Evolutionary conservation across 2,113 vertebrate genomes (phyloP).

Genomic region (Cyanistes caeruleus): DNA sequence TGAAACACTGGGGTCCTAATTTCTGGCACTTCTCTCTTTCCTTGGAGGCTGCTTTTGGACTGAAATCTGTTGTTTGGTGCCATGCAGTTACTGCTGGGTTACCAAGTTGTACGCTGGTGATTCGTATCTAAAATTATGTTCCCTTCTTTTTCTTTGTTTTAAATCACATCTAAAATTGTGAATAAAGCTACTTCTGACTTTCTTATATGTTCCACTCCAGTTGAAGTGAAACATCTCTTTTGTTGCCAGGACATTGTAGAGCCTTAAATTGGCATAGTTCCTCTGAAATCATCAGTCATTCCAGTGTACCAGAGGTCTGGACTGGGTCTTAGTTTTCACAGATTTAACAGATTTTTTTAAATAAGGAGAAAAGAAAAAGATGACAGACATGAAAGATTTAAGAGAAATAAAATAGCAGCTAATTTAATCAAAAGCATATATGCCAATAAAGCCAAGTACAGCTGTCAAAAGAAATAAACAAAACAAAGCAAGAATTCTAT

Average conservation of each 20-base stretch:
- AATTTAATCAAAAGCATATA: conserved; percentile 9
- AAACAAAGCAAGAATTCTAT: conserved; percentile 15
- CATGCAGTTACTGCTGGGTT: conserved; percentile 27
- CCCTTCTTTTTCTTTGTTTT: conserved; percentile 28
- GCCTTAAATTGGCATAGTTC: background rate
- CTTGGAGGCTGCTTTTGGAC: conserved; percentile 34
- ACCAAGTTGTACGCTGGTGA: background rate
- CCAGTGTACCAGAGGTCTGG: background rate
- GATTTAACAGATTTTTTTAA: background rate
- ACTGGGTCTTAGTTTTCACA: background rate
- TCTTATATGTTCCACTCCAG: conserved; percentile 23
- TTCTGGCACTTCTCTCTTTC: background rate
- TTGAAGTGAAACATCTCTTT: conserved; percentile 24
- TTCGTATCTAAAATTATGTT: conserved; percentile 30
- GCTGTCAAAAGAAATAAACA: conserved; percentile 37
- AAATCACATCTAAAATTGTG: conserved; percentile 23
- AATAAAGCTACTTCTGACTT: conserved; percentile 24
- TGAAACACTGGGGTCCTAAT: background rate
- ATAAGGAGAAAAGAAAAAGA: background rate
- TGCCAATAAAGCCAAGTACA: conserved; percentile 3
- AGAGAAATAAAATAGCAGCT: conserved; percentile 24
- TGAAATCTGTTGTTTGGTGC: conserved; percentile 14
- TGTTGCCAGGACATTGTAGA: conserved; percentile 10
- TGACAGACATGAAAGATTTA: background rate
- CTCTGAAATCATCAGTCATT: conserved; percentile 3